Base-by-base conservation (phyloP, 2,888 invertebrate species). In the Tipula vernalis region DNA sequence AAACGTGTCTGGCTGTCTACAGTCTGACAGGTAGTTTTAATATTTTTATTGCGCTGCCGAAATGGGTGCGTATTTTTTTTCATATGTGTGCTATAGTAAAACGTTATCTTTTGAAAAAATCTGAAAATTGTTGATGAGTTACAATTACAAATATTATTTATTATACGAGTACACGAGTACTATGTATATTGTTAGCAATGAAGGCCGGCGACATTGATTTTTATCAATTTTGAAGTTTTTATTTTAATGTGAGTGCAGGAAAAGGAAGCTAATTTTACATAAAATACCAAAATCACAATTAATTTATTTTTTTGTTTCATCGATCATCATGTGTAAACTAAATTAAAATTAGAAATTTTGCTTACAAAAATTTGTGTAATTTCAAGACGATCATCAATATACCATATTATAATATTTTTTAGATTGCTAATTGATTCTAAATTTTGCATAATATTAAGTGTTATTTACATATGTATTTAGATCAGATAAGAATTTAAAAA, bases 251-350 rank as follows among this genome's bases (percentile, higher is more conserved):
- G 0, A 12, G 6, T 8, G 18, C 57, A 57, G 57, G 57, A 57
- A 57, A 57, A 57, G 57, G 57, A 57, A 57, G 18, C 8, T n/a
- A 51, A 15, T 51, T 51, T 51, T 51, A 13, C 39, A 88, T 88
- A 28, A 28, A 28, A 28, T 28, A 1, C 28, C 28, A 28, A 28
- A 28, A 28, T 28, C 28, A 28, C 28, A 2, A 28, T 0, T 28
- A 28, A 28, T 2, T 28, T 1, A 28, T 28, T 28, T 28, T 28
- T 28, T 28, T 28, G 28, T 28, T 28, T 28, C 28, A 2, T 28
- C 2, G 28, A 1, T 28, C 28, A 28, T 28, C 28, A 28, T 28
- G 28, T 28, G 28, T 28, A 28, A 28, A 28, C 28, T 28, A 28
- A 28, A 28, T 2, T 28, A 28, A 28, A 28, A 28, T 28, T 1